These are phyloP conservation scores for Gonioctena quinquepunctata DNA, from an alignment of 1,140 invertebrate species.

Conservation along the genomic window DNA sequence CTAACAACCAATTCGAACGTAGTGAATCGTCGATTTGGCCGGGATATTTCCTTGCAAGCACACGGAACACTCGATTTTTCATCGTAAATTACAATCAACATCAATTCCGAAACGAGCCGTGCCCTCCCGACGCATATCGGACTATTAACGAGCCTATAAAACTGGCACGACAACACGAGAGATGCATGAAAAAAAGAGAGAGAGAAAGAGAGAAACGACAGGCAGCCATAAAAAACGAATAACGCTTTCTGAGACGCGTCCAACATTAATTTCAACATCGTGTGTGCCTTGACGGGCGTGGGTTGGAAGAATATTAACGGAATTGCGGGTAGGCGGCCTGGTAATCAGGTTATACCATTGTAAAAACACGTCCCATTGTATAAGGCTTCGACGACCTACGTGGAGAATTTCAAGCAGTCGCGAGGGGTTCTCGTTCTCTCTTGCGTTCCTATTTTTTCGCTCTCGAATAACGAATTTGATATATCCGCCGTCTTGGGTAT, in stretches of 20 bases:
- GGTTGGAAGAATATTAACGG: slow-evolving; percentile 7
- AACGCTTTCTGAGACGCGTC: slow-evolving; percentile 11
- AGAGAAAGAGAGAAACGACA: neutral
- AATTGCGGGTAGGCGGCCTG: slow-evolving; percentile 13
- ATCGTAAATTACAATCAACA: neutral
- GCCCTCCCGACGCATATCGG: neutral
- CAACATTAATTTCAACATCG: slow-evolving; percentile 11
- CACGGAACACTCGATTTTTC: neutral
- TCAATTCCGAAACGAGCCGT: neutral
- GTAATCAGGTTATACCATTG: slow-evolving; percentile 14
- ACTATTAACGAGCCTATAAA: neutral
- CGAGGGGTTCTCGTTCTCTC: neutral
- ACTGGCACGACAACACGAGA: neutral
- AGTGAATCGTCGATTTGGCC: too few species aligned
- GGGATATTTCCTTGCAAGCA: neutral
- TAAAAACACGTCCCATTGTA: slow-evolving; percentile 18
- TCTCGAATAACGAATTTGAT: neutral
- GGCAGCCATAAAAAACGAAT: neutral
- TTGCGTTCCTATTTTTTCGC: neutral
- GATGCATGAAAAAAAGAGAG: too few species aligned
- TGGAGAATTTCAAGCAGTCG: slow-evolving; percentile 8
- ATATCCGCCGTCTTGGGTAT: too few species aligned
- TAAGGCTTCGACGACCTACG: slow-evolving; percentile 13
- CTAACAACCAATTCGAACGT: too few species aligned
- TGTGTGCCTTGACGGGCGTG: slow-evolving; percentile 2